Evolutionary conservation across 2,113 vertebrate species (phyloP).

Genomic region (Pagrus major): DNA sequence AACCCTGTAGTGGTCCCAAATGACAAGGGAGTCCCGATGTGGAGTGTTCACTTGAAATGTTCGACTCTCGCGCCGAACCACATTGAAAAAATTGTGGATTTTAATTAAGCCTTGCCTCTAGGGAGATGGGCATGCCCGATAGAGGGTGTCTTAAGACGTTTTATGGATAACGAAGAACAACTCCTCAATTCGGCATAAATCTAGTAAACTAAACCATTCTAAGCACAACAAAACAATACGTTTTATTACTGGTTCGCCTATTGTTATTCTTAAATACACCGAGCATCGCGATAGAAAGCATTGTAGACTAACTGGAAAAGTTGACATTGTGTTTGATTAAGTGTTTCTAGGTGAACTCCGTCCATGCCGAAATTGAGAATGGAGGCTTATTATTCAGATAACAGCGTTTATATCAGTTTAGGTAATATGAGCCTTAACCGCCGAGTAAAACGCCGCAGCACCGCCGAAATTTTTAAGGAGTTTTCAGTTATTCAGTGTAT

Average conservation of each 20-base stretch:
- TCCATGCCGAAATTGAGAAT: conserved; percentile 11
- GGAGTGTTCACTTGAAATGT: not conserved
- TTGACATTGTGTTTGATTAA: conserved; percentile 55
- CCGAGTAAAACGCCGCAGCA: conserved; percentile 27
- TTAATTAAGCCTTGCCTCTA: not conserved
- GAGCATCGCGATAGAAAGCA: conserved; percentile 1
- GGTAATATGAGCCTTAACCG: not conserved
- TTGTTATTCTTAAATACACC: not conserved
- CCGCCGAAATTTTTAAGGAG: conserved; percentile 45
- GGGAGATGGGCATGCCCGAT: not conserved
- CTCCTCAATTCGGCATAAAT: conserved; percentile 1
- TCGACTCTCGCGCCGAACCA: conserved; percentile 23
- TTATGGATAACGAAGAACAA: not conserved
- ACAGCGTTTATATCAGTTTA: not conserved
- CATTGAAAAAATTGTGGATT: not conserved
- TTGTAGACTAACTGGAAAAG: conserved; percentile 48
- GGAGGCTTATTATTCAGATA: not conserved
- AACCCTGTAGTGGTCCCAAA: not conserved
- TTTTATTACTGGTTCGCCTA: not conserved
- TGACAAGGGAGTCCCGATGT: not conserved
- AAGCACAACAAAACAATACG: not conserved
- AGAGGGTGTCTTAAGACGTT: not conserved
- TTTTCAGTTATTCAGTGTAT: conserved; percentile 60
- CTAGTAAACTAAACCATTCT: not conserved
- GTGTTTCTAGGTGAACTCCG: not conserved